Percentiles rank a stretch among this genome's conserved stretches.
Evolutionary conservation across 2,888 invertebrate genomes (phyloP).

Genomic region (Dione vanillae): DNA sequence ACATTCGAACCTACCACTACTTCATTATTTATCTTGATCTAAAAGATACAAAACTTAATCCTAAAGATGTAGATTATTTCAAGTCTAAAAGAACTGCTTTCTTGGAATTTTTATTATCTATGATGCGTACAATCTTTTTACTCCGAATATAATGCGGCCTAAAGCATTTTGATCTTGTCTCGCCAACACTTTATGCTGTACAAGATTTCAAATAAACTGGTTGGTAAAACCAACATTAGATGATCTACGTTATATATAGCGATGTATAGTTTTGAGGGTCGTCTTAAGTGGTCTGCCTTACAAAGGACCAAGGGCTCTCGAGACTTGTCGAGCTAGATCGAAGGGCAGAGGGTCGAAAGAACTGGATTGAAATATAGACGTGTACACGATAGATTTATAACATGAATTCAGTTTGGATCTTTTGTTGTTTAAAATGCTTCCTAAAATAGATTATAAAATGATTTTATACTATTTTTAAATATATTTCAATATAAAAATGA

Average conservation of each 20-base stretch:
- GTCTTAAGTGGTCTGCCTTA: constrained; percentile 59
- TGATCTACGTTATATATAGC: constrained; percentile 33
- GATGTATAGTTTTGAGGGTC: constrained; percentile 51
- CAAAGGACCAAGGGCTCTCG: constrained; percentile 72
- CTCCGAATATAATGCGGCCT: constrained; percentile 25
- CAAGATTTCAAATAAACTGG: constrained; percentile 22
- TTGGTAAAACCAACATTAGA: constrained; percentile 24
- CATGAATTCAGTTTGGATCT: neutral
- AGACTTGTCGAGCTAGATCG: constrained; percentile 73
- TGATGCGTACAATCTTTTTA: constrained; percentile 37
- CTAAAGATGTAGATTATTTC: constrained; percentile 29
- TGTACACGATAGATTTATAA: constrained; percentile 28
- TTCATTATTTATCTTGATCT: neutral
- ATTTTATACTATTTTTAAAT: too few species aligned
- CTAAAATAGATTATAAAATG: too few species aligned
- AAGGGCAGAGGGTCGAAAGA: constrained; percentile 76
- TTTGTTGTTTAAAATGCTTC: neutral
- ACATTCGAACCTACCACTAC: neutral
- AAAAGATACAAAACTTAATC: constrained; percentile 21
- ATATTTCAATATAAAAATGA: too few species aligned
- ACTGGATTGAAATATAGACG: constrained; percentile 63
- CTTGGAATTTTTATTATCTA: constrained; percentile 36
- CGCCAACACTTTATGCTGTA: neutral
- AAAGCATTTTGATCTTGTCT: constrained; percentile 1
- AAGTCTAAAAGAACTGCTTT: constrained; percentile 12